These are phyloP conservation scores for Tylochromis polylepis DNA, from an alignment of 2,113 vertebrate genomes.

Conservation along the genomic window DNA sequence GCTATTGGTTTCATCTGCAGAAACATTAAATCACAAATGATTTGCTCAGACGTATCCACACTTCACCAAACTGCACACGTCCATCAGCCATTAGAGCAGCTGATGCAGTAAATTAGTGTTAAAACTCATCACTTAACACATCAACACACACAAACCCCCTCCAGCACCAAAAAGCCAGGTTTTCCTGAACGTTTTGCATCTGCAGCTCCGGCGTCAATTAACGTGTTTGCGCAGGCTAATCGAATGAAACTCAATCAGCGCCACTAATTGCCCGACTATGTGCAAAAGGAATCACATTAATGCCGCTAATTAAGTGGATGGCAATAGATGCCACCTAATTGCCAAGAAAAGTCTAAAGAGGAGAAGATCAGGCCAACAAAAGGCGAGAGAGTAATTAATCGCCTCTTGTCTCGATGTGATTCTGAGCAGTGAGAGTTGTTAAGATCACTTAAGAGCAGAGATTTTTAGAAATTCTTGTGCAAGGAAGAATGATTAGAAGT, in stretches of 20 bases:
- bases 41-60: neutral
- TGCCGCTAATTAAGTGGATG: constrained; percentile 95
- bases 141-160: constrained; percentile 48
- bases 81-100: constrained; percentile 53
- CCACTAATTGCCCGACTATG: constrained; percentile 95
- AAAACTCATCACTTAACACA: constrained; percentile 59
- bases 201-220: constrained; percentile 92
- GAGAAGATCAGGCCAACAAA: neutral
- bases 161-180: constrained; percentile 42
- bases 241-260: constrained; percentile 98
- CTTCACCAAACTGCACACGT: constrained; percentile 11
- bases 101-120: constrained; percentile 66
- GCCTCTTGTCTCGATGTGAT: neutral
- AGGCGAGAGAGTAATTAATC: neutral
- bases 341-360: constrained; percentile 58
- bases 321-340: constrained; percentile 90
- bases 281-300: constrained; percentile 99
- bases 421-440: neutral
- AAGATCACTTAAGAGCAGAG: neutral
- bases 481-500: neutral
- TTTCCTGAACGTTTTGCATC: constrained; percentile 77
- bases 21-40: neutral
- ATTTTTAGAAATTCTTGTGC: neutral
- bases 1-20: neutral
- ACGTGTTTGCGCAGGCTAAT: constrained; percentile 98